Percentiles rank a stretch among this genome's conserved stretches.
Evolutionary conservation across 2,888 invertebrate genomes (phyloP).

Genomic region (Parasteatoda lunata): DNA sequence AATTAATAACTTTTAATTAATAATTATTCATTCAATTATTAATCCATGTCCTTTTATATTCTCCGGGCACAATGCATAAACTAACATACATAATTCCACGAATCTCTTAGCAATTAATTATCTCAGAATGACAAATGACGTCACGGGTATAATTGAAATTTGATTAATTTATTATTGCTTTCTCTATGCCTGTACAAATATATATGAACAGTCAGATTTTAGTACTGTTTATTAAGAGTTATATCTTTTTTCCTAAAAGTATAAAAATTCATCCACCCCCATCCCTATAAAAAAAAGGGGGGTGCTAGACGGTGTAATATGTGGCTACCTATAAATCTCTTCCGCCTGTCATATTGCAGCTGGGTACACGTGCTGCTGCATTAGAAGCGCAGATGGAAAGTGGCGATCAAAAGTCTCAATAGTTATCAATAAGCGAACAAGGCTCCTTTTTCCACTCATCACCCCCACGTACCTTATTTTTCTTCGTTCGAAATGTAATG

Average conservation of each 20-base stretch:
- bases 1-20: too few relatives aligned
- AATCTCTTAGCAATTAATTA: too few relatives aligned
- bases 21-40: too few relatives aligned
- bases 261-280: conserved; percentile 28
- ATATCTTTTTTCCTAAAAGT: conserved; percentile 1
- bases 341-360: conserved; percentile 66
- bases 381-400: conserved; percentile 65
- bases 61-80: too few relatives aligned
- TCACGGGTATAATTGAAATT: too few relatives aligned
- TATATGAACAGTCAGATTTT: too few relatives aligned
- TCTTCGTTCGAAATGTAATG: conserved; percentile 16
- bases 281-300: conserved; percentile 8
- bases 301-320: conserved; percentile 52
- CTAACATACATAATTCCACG: too few relatives aligned
- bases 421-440: conserved; percentile 54
- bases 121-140: too few relatives aligned
- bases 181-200: too few relatives aligned
- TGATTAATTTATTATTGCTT: too few relatives aligned
- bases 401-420: conserved; percentile 69
- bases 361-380: conserved; percentile 62
- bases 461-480: not conserved
- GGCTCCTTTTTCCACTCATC: conserved; percentile 3
- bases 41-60: too few relatives aligned
- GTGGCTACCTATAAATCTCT: conserved; percentile 68
- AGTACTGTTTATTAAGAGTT: too few relatives aligned